These are phyloP conservation scores for Lithophane ornitopus DNA, from an alignment of 2,888 invertebrate genomes.

Conservation along the genomic window DNA sequence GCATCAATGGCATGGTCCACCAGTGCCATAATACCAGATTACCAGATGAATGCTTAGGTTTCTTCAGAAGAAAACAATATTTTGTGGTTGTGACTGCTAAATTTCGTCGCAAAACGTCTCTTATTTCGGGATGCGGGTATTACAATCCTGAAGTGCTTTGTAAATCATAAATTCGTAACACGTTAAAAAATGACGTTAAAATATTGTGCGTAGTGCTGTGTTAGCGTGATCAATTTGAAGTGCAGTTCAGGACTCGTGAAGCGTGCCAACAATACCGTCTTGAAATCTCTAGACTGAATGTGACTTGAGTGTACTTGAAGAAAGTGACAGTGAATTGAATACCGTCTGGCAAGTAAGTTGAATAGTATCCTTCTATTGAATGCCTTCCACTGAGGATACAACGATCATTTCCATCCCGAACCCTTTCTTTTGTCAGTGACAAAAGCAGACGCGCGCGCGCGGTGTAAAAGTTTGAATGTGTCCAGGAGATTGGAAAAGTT, in stretches of 20 bases:
- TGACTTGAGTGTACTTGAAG: conserved; percentile 20
- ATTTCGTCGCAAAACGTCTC: neutral
- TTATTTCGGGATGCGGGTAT: neutral
- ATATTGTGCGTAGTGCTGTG: neutral
- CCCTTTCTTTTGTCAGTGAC: conserved; percentile 46
- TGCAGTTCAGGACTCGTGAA: conserved; percentile 15
- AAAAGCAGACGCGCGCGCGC: conserved; percentile 23
- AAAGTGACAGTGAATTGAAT: conserved; percentile 31
- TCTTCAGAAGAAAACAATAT: conserved; percentile 9
- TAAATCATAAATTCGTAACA: neutral
- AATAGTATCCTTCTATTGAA: conserved; percentile 28
- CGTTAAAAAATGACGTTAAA: neutral
- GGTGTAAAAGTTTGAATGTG: conserved; percentile 53
- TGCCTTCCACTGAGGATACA: conserved; percentile 11
- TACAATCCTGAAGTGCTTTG: conserved; percentile 10
- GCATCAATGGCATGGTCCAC: neutral
- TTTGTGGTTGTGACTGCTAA: neutral
- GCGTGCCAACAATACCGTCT: conserved; percentile 18
- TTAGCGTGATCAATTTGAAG: conserved; percentile 16
- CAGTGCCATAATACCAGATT: conserved; percentile 7
- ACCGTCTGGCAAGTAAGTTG: conserved; percentile 39
- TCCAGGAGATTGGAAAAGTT: conserved; percentile 56
- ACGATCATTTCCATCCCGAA: conserved; percentile 27
- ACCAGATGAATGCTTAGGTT: conserved; percentile 3
- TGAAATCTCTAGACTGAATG: conserved; percentile 21